Evolutionary conservation across 2,113 vertebrate genomes (phyloP).

Genomic region (Sigmodon hispidus): DNA sequence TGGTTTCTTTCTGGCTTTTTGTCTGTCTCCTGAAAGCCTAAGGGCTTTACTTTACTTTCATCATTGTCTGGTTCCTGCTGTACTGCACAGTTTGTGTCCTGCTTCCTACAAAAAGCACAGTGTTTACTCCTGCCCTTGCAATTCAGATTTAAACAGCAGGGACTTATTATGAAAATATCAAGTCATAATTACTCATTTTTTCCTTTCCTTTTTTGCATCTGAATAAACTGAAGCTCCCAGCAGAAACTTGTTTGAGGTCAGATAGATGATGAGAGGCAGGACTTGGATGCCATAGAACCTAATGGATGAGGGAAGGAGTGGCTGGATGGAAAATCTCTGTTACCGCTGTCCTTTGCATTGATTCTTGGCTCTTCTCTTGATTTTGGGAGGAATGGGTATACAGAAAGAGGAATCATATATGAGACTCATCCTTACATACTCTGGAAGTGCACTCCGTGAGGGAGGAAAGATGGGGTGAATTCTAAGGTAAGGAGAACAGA

Average conservation of each 20-base stretch:
- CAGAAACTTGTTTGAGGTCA: background rate
- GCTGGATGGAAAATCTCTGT: background rate
- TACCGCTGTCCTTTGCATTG: background rate
- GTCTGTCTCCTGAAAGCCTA: background rate
- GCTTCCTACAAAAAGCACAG: background rate
- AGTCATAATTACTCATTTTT: background rate
- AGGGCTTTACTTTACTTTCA: background rate
- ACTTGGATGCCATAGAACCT: fast-evolving
- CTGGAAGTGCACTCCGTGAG: background rate
- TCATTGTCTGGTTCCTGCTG: background rate
- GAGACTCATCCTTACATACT: background rate
- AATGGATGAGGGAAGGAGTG: background rate
- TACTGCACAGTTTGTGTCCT: background rate
- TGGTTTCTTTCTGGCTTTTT: background rate
- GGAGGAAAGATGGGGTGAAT: background rate
- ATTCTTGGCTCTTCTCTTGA: background rate
- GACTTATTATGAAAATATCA: background rate
- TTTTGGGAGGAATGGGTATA: background rate
- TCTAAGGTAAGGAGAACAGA: background rate
- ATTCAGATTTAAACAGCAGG: constrained; percentile 14
- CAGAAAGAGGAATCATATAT: background rate
- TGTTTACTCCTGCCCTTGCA: background rate
- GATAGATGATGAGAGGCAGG: background rate
- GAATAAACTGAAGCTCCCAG: background rate
- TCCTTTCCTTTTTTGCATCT: constrained; percentile 3